Percentiles rank a stretch among this genome's conserved stretches.
These are phyloP conservation scores for Myathropa florea DNA, from an alignment of 2,888 invertebrate genomes.

Conservation along the genomic window DNA sequence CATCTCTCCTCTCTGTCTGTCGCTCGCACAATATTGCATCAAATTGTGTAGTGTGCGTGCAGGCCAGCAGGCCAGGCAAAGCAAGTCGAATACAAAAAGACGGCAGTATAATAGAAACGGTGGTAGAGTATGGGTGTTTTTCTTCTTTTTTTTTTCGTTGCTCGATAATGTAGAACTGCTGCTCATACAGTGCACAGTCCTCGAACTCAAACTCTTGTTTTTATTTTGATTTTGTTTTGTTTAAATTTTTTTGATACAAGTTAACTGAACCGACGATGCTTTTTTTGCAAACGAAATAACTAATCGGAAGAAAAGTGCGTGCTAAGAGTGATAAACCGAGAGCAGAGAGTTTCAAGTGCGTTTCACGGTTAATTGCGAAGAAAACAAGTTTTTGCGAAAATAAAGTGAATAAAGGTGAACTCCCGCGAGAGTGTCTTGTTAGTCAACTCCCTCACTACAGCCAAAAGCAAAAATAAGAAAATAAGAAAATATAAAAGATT, in stretches of 20 bases:
- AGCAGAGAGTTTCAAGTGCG: slow-evolving; percentile 55
- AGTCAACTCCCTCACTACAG: slow-evolving; percentile 34
- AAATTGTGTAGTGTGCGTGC: not conserved
- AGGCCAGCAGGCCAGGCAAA: not conserved
- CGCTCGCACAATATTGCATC: slow-evolving; percentile 5
- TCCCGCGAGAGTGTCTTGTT: slow-evolving; percentile 30
- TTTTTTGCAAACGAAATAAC: slow-evolving; percentile 1
- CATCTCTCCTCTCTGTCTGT: slow-evolving; percentile 45
- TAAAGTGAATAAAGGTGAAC: slow-evolving; percentile 28
- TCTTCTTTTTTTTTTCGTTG: slow-evolving; percentile 44
- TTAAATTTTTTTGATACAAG: slow-evolving; percentile 10
- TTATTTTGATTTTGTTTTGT: slow-evolving; percentile 35
- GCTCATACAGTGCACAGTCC: slow-evolving; percentile 7
- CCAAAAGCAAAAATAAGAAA: not conserved
- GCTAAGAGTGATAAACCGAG: slow-evolving; percentile 11
- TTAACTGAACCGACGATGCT: not conserved
- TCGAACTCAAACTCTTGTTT: slow-evolving; percentile 18
- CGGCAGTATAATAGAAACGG: slow-evolving; percentile 44
- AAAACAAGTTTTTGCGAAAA: slow-evolving; percentile 65
- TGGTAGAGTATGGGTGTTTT: slow-evolving; percentile 33
- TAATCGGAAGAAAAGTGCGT: slow-evolving; percentile 12
- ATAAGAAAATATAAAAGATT: not conserved
- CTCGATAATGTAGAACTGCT: slow-evolving; percentile 44
- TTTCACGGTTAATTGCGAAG: slow-evolving; percentile 49
- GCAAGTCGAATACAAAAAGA: not conserved